Base-by-base conservation (phyloP, 2,797 vertebrate species). In the Catostomus latipinnis region DNA sequence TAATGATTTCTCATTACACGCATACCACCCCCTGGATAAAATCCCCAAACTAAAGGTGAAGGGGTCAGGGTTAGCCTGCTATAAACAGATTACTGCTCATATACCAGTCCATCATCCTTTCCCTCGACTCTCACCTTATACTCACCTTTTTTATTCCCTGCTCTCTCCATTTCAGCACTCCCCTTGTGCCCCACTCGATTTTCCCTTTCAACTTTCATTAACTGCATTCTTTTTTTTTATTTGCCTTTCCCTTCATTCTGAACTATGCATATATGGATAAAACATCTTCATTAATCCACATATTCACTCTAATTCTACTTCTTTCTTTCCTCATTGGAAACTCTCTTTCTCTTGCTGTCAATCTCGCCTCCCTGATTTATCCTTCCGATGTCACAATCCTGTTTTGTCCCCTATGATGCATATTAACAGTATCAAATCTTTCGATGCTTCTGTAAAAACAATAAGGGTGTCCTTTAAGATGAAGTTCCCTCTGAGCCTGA, bases 11-110 rank as follows among this genome's bases (percentile, higher is more conserved):
- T 83, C 72, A 80, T 83, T 75, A 76, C 82, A 72, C 62, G 57
- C 48, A 74, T 67, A 72, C 61, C 74, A 83, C 56, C 61, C 63
- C 22, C 67, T 61, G 72, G 61, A 80, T 71, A 34, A 80, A 83
- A 54, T 80, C 81, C 54, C 54, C 58, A 76, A 79, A 80, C 82
- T 57, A 69, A 71, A 80, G 67, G 77, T 9, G 46, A 63, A 60
- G 13, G 2, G 74, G 82, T 83, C 78, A 83, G 73, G 82, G 82
- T 60, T 60, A 8, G 54, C 34, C 56, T 76, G 56, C 78, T 83
- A 80, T 80, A 80, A 71, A 61, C 67, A 79, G 77, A 80, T 68
- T 69, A 68, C 73, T 18, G 56, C 16, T 18, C 54, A 81, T 57
- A 73, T 68, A 81, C 49, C 48, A 62, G 68, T 83, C 43, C 63